phyloP scores from a whole-genome alignment of 2,888 invertebrate genomes.

The Athripsodes cinereus region DNA sequence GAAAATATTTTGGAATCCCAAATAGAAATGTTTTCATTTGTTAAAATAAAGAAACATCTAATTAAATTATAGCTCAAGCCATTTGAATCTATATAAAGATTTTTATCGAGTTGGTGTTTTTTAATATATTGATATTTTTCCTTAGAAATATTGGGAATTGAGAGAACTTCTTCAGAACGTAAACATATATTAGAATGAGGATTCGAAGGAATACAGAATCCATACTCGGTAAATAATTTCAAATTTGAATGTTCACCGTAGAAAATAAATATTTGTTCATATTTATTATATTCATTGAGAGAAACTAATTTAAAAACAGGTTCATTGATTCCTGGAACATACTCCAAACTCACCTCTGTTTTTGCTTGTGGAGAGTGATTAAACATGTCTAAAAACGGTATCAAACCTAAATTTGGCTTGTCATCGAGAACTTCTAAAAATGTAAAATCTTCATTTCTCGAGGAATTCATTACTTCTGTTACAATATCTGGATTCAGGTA shows the following conservation, averaged over 20 bases:
- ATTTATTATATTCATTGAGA: constrained; percentile 50
- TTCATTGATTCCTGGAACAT: constrained; percentile 34
- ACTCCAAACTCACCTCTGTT: constrained; percentile 36
- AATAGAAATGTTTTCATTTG: constrained; percentile 29
- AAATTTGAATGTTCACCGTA: constrained; percentile 80
- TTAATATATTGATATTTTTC: constrained; percentile 59
- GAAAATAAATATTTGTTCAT: constrained; percentile 79
- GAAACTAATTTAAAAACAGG: constrained; percentile 45
- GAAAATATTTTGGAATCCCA: constrained; percentile 27
- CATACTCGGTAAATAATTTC: constrained; percentile 81
- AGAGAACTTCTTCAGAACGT: constrained; percentile 47
- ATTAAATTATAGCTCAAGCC: constrained; percentile 64
- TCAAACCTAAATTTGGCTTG: constrained; percentile 65
- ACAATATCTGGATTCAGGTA: constrained; percentile 56
- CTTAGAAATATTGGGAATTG: constrained; percentile 41
- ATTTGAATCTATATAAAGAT: constrained; percentile 56
- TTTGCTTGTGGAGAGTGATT: constrained; percentile 68
- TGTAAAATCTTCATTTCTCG: neutral
- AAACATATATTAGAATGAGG: constrained; percentile 61
- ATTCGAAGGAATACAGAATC: constrained; percentile 69
- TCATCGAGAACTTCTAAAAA: constrained; percentile 42
- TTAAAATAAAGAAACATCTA: constrained; percentile 18
- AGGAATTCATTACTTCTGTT: neutral
- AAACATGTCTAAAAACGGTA: constrained; percentile 85
- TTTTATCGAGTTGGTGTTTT: constrained; percentile 53